Evolutionary conservation across 2,113 vertebrate genomes (phyloP).

Genomic region (Pimephales promelas): DNA sequence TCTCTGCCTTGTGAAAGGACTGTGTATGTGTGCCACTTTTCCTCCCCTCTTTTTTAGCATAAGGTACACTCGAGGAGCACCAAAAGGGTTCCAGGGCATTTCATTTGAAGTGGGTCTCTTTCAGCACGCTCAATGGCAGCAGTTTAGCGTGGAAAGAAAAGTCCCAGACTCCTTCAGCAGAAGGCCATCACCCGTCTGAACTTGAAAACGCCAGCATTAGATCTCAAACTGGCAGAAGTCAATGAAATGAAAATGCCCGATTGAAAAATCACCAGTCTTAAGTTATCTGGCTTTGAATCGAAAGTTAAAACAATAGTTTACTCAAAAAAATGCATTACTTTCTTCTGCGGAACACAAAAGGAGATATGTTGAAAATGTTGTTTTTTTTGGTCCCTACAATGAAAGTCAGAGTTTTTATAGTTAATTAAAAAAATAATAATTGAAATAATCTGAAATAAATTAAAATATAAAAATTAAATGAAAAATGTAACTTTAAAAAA

Average conservation of each 20-base stretch:
- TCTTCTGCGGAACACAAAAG: neutral
- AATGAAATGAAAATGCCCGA: neutral
- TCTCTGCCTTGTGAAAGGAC: conserved; percentile 57
- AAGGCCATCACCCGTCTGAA: neutral
- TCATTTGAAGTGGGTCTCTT: conserved; percentile 62
- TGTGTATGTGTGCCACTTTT: conserved; percentile 57
- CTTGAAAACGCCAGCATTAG: neutral
- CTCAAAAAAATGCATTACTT: neutral
- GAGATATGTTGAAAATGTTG: neutral
- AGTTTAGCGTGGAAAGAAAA: conserved; percentile 37
- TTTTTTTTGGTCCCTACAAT: neutral
- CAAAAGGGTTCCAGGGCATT: conserved; percentile 61
- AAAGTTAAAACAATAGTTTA: neutral
- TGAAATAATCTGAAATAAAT: no score
- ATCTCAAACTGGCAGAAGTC: neutral
- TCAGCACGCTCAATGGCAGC: conserved; percentile 52
- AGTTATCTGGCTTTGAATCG: neutral
- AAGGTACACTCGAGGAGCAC: conserved; percentile 56
- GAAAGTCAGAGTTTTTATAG: neutral
- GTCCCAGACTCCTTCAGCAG: neutral
- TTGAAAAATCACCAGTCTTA: neutral
- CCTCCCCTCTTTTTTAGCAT: conserved; percentile 54
- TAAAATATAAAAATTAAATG: no score
- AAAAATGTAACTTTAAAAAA: no score
- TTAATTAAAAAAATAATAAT: neutral